Evolutionary conservation across 2,888 invertebrate genomes (phyloP), one percentile per base, ranked within the genome.

Genomic region (Dusona sp.): DNA sequence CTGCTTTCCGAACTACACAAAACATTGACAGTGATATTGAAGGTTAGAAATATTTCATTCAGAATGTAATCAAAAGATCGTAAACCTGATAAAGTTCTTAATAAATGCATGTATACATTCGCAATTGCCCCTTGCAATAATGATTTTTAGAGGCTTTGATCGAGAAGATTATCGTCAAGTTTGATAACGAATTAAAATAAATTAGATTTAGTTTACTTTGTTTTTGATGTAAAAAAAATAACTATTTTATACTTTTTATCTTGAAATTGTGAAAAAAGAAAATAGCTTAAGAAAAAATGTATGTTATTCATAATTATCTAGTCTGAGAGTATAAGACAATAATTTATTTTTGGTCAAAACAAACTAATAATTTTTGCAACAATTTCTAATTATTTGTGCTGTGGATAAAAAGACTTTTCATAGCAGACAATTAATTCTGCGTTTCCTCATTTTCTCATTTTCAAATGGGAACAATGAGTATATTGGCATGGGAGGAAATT

Each of bases 401-500:
- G 9, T 11, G 11, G n/a, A n/a, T n/a, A n/a, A n/a, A n/a, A n/a
- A n/a, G n/a, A n/a, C n/a, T n/a, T n/a, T 48, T 54, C 36, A 38
- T n/a, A 22, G 3, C 29, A 16, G 36, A 64, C 45, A 45, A 22
- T 36, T 16, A 38, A 65, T 19, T 29, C 48, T 61, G 73, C 16
- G 54, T 68, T 42, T 36, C 1, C 25, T 80, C n/a, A 67, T 68
- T 54, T 36, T 42, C 13, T 80, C 22, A 68, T 68, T 54, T 51
- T 2, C 48, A 7, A 42, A 73, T 48, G 19, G 38, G 61, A 73
- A 80, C 38, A 80, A 80, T 45, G 48, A 22, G 73, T 25, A 73
- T 51, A n/a, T 25, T 19, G 29, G 45, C 65, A 54, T 36, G 51
- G 9, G 70, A 81, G 74, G 51, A 74, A 57, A 81, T 16, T 67